Percentiles rank a stretch among this genome's conserved stretches.
These are phyloP conservation scores for Thera britannica DNA, from an alignment of 2,888 invertebrate species.

Conservation along the genomic window DNA sequence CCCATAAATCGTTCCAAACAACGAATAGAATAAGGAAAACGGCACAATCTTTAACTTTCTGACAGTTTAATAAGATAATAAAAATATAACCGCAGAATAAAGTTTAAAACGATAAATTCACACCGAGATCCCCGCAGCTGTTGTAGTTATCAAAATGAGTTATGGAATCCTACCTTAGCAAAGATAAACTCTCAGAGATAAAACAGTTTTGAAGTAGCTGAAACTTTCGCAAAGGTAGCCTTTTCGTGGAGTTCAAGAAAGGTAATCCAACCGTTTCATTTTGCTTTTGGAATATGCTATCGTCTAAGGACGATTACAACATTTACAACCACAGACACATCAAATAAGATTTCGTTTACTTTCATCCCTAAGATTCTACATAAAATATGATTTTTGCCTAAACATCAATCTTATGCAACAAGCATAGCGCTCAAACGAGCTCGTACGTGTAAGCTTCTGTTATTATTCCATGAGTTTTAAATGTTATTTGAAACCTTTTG, in stretches of 20 bases:
- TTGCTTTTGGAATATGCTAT: constrained; percentile 10
- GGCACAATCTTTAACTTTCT: constrained; percentile 80
- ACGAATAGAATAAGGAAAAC: constrained; percentile 75
- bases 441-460: too few relatives aligned
- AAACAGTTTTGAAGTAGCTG: constrained; percentile 35
- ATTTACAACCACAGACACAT: not conserved
- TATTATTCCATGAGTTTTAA: too few relatives aligned
- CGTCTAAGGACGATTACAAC: not conserved
- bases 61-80: constrained; percentile 83
- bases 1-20: constrained; percentile 71
- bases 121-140: constrained; percentile 42
- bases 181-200: constrained; percentile 34
- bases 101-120: constrained; percentile 45
- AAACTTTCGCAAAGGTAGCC: constrained; percentile 28
- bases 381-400: too few relatives aligned
- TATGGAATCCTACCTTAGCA: constrained; percentile 39
- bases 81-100: constrained; percentile 72
- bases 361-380: too few relatives aligned
- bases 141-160: constrained; percentile 44
- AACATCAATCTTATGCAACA: too few relatives aligned
- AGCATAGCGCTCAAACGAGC: too few relatives aligned
- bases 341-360: not conserved
- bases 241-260: constrained; percentile 27
- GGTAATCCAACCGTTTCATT: constrained; percentile 15
- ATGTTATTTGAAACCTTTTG: too few relatives aligned